phyloP scores from a whole-genome alignment of 2,113 vertebrate genomes.

The Stictonetta naevosa region DNA sequence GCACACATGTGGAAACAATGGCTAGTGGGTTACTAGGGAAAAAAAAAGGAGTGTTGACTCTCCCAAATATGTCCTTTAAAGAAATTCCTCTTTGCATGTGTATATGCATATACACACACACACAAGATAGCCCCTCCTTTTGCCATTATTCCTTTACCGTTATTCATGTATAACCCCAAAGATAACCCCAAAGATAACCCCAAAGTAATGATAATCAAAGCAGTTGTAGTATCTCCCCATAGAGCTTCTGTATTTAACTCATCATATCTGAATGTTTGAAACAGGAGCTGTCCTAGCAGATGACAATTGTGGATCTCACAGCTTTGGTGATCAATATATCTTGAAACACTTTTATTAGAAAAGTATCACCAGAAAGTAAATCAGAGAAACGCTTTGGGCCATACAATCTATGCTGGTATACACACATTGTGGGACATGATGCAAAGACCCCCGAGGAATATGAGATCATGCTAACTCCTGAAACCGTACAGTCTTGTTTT shows the following conservation, averaged over 20 bases:
- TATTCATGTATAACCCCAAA: accelerated
- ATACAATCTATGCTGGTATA: accelerated
- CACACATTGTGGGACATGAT: neutral
- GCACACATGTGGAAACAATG: neutral
- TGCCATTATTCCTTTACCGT: neutral
- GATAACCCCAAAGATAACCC: neutral
- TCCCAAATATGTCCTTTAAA: neutral
- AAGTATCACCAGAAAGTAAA: neutral
- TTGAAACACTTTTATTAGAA: neutral
- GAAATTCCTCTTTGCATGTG: accelerated
- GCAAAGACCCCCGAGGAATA: neutral
- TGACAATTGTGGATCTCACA: neutral
- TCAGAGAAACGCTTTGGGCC: neutral
- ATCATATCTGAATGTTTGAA: neutral
- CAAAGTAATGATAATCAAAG: neutral
- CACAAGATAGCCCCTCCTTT: neutral
- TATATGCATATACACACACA: neutral
- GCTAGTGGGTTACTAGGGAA: neutral
- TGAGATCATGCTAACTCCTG: neutral
- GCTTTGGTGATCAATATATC: neutral
- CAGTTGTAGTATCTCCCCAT: neutral
- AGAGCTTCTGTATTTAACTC: neutral
- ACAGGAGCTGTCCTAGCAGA: neutral
- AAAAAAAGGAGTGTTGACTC: neutral
- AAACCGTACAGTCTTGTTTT: neutral